Percentiles rank a stretch among this genome's conserved stretches.
phyloP scores from a whole-genome alignment of 2,888 invertebrate genomes.

The Leucozona laternaria region DNA sequence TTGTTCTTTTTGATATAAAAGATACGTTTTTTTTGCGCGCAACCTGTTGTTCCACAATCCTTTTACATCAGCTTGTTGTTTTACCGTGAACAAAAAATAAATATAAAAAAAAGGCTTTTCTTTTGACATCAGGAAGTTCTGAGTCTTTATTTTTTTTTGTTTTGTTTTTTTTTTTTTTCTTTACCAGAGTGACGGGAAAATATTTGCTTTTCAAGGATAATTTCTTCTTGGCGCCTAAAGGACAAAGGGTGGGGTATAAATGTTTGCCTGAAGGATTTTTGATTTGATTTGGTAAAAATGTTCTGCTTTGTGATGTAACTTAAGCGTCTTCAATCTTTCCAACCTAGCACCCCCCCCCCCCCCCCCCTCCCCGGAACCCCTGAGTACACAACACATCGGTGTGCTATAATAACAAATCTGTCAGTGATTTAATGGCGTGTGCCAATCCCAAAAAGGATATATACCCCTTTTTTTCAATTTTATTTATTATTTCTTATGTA shows the following conservation, averaged over 20 bases:
- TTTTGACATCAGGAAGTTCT: slow-evolving; percentile 32
- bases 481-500: slow-evolving; percentile 20
- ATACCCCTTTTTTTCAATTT: slow-evolving; percentile 38
- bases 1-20: neutral
- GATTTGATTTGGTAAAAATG: slow-evolving; percentile 64
- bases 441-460: slow-evolving; percentile 51
- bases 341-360: neutral
- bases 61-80: neutral
- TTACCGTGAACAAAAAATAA: neutral
- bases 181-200: neutral
- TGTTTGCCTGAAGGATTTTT: slow-evolving; percentile 68
- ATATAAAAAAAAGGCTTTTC: slow-evolving; percentile 13
- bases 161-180: slow-evolving; percentile 16
- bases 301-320: slow-evolving; percentile 50
- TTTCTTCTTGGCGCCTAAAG: slow-evolving; percentile 39
- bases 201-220: slow-evolving; percentile 61
- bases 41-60: slow-evolving; percentile 42
- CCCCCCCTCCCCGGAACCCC: too few species aligned
- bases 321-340: neutral
- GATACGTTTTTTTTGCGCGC: neutral
- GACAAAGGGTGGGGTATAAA: slow-evolving; percentile 27
- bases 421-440: slow-evolving; percentile 66
- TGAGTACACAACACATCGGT: slow-evolving; percentile 23
- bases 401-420: slow-evolving; percentile 58
- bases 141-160: slow-evolving; percentile 18